phyloP scores from a whole-genome alignment of 2,113 vertebrate genomes.

The Cottus gobio region DNA sequence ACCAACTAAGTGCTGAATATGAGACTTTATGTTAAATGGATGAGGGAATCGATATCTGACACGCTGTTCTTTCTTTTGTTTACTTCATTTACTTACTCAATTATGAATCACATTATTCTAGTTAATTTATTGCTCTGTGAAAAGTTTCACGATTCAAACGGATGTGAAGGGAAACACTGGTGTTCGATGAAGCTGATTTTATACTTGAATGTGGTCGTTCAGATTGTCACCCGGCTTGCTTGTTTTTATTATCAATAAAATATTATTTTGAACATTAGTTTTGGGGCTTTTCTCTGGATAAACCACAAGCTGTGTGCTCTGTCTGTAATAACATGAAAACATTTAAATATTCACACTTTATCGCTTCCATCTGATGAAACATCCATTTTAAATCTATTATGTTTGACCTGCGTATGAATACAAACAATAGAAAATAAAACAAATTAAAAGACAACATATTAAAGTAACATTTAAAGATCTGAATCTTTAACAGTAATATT shows the following conservation, averaged over 20 bases:
- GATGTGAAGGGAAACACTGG: slow-evolving; percentile 70
- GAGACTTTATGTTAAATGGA: neutral
- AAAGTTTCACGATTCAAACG: slow-evolving; percentile 17
- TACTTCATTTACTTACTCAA: too few relatives aligned
- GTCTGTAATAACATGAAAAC: neutral
- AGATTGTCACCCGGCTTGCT: slow-evolving; percentile 31
- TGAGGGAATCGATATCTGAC: neutral
- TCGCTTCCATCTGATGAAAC: too few relatives aligned
- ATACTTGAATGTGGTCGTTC: slow-evolving; percentile 70
- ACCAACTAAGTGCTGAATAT: neutral
- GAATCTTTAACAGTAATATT: neutral
- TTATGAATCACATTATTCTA: neutral
- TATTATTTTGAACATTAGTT: slow-evolving; percentile 57
- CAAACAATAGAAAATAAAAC: neutral
- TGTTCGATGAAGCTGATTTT: slow-evolving; percentile 57
- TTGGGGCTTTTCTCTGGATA: neutral
- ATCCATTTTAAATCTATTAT: too few relatives aligned
- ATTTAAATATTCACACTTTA: too few relatives aligned
- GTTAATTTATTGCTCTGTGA: slow-evolving; percentile 28
- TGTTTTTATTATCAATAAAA: slow-evolving; percentile 76
- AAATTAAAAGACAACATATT: too few relatives aligned
- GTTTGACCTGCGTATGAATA: neutral
- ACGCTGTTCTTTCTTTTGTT: slow-evolving; percentile 18
- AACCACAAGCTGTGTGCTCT: neutral
- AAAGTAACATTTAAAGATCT: too few relatives aligned